Evolutionary conservation across 1,140 invertebrate genomes (phyloP).

Genomic region (Rhopalosiphum maidis): DNA sequence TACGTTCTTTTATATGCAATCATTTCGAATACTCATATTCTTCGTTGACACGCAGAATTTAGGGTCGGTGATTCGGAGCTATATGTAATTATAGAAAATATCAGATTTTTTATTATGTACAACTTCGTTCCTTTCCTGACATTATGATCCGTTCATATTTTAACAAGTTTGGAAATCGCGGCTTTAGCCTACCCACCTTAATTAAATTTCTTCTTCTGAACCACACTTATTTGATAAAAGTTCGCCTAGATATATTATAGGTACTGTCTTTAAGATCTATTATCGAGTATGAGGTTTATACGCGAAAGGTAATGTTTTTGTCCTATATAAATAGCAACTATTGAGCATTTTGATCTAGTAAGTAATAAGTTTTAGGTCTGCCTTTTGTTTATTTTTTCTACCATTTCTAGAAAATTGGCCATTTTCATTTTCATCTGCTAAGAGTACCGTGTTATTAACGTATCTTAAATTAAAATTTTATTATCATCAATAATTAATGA

Average conservation of each 20-base stretch:
- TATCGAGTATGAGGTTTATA: background rate
- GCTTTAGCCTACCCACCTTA: background rate
- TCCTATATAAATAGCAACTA: constrained; percentile 23
- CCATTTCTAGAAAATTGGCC: background rate
- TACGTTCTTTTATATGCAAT: background rate
- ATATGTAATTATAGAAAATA: background rate
- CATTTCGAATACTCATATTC: background rate
- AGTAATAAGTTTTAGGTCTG: constrained; percentile 49
- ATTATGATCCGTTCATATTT: background rate
- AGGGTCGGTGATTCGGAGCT: background rate
- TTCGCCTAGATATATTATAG: constrained; percentile 24
- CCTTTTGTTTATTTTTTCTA: constrained; percentile 22
- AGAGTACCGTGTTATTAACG: background rate
- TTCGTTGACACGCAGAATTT: background rate
- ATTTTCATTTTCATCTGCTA: background rate
- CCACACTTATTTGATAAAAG: constrained; percentile 1
- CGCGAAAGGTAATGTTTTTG: background rate
- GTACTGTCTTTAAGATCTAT: background rate
- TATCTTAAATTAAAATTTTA: constrained; percentile 25
- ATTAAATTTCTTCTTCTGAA: background rate
- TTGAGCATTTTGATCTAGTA: constrained; percentile 43
- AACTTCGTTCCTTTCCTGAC: background rate
- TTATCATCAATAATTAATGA: background rate
- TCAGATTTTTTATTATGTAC: background rate
- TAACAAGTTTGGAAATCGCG: background rate